phyloP scores from a whole-genome alignment of 2,113 vertebrate species.

The Cololabis saira region DNA sequence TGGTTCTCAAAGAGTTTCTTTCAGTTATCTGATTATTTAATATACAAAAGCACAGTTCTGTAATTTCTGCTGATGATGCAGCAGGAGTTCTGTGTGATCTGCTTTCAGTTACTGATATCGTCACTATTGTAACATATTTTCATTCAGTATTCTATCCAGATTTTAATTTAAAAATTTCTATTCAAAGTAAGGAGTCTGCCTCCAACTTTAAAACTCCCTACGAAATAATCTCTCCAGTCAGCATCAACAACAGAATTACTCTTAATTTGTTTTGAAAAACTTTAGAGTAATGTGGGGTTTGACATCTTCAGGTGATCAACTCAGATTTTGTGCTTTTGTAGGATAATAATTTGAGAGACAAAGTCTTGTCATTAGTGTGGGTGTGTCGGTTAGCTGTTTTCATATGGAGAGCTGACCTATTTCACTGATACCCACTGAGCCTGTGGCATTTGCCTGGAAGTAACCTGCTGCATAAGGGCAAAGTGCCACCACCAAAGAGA shows the following conservation, averaged over 20 bases:
- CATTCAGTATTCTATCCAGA: no score
- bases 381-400: conserved; percentile 33
- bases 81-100: no score
- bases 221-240: neutral
- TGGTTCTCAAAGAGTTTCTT: conserved; percentile 2
- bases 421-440: conserved; percentile 50
- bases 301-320: neutral
- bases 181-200: no score
- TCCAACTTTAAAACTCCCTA: no score
- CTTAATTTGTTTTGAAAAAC: neutral
- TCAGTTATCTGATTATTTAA: neutral
- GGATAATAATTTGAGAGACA: conserved; percentile 11
- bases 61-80: neutral
- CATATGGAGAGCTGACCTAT: conserved; percentile 45
- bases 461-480: conserved; percentile 23
- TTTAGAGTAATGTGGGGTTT: neutral
- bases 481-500: conserved; percentile 37
- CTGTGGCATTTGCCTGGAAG: conserved; percentile 42
- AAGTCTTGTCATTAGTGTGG: conserved; percentile 23
- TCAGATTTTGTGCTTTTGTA: neutral
- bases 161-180: no score
- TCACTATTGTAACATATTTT: no score
- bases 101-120: no score
- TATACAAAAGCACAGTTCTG: neutral
- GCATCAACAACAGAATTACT: neutral